Conservation (phyloP, 1,140 invertebrate species). For the Caenorhabditis latens region DNA sequence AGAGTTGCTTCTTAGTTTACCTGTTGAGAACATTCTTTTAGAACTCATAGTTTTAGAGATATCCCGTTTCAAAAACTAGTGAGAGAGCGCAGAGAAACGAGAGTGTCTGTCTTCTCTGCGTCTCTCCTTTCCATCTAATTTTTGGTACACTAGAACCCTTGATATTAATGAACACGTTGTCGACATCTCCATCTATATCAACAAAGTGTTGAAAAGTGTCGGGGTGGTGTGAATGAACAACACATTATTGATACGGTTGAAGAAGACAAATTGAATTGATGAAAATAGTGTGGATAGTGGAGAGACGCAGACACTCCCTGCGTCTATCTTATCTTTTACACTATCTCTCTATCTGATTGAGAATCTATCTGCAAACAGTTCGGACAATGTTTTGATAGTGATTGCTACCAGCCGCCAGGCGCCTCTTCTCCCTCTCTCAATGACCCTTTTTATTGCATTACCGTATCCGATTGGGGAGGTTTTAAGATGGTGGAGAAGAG, state of each 20-base stretch:
- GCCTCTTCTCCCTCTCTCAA: background rate
- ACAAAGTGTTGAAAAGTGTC: background rate
- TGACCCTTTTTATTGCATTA: constrained; percentile 31
- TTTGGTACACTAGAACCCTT: background rate
- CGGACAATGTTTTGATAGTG: constrained; percentile 49
- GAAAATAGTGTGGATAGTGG: background rate
- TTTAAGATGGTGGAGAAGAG: no score
- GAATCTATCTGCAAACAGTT: constrained; percentile 28
- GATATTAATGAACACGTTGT: constrained; percentile 6
- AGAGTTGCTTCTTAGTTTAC: no score
- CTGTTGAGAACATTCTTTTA: no score
- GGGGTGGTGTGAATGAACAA: constrained; percentile 2
- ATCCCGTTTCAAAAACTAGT: background rate
- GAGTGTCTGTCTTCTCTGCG: background rate
- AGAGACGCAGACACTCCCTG: constrained; percentile 12
- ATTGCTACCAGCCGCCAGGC: background rate
- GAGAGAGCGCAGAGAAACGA: constrained; percentile 7
- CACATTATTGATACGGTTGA: constrained; percentile 30
- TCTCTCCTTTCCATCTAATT: background rate
- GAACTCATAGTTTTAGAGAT: background rate
- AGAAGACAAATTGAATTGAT: constrained; percentile 23
- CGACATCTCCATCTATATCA: background rate
- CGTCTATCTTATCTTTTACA: background rate
- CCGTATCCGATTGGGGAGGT: background rate
- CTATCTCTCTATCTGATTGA: background rate